These are phyloP conservation scores for Takifugu ocellatus DNA, from an alignment of 2,797 vertebrate species.

Conservation along the genomic window DNA sequence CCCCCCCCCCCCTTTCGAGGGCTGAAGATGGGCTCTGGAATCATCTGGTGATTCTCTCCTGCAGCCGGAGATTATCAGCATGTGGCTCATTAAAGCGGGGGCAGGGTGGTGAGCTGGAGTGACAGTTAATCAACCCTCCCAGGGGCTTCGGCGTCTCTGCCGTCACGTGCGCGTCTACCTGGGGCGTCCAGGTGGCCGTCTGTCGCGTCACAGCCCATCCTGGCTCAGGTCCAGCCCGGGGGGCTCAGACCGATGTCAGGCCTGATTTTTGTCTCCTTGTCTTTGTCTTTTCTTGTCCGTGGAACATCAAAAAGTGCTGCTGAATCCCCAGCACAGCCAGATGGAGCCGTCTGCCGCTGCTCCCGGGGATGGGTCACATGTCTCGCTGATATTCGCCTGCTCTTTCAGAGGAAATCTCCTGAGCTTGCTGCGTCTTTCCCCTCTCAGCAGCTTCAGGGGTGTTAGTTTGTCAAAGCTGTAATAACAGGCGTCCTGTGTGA, in stretches of 20 bases:
- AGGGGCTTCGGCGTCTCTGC: constrained; percentile 12
- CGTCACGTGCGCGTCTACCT: constrained; percentile 21
- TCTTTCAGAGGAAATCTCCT: constrained; percentile 16
- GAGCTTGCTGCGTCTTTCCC: constrained; percentile 1
- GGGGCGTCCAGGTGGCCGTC: constrained; percentile 2
- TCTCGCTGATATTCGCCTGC: constrained; percentile 10
- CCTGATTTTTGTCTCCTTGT: neutral
- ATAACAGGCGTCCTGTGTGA: constrained; percentile 21
- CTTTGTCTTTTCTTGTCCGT: constrained; percentile 6
- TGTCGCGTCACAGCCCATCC: constrained; percentile 13
- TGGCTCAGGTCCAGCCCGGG: constrained; percentile 13
- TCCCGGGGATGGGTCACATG: constrained; percentile 4
- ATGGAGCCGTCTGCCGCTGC: constrained; percentile 19
- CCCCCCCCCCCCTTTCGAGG: constrained; percentile 17
- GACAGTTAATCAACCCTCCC: constrained; percentile 64
- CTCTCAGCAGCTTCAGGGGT: constrained; percentile 11
- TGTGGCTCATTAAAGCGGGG: constrained; percentile 52
- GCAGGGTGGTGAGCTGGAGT: constrained; percentile 24
- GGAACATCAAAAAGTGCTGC: constrained; percentile 14
- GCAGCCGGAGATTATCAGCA: constrained; percentile 50
- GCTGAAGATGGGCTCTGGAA: constrained; percentile 11
- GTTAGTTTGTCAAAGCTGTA: constrained; percentile 35
- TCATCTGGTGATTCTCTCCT: constrained; percentile 18
- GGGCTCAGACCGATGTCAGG: constrained; percentile 18
- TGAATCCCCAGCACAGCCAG: constrained; percentile 27